A percentile compares a stretch with the other conserved stretches of the same genome.
Conservation (phyloP, 2,113 vertebrate species). For the Chrysemys picta region DNA sequence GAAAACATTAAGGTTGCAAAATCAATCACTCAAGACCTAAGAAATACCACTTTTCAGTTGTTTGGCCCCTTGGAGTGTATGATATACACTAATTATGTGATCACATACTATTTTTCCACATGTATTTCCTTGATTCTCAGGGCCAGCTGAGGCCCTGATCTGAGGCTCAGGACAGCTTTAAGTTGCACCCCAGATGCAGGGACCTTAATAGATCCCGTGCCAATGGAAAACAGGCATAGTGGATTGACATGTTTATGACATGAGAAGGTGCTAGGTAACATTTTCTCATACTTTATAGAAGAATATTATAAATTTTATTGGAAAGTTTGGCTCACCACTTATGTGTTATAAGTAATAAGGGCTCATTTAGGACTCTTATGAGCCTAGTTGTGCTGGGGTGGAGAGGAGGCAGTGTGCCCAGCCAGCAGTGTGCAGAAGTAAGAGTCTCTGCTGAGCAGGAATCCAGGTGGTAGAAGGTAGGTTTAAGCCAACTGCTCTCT, state of each 20-base stretch:
- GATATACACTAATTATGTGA: not conserved
- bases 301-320: not conserved
- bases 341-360: not conserved
- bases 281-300: not conserved
- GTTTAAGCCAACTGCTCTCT: not conserved
- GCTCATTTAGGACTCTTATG: not conserved
- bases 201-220: rapidly evolving
- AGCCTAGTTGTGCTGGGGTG: not conserved
- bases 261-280: not conserved
- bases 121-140: not conserved
- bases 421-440: not conserved
- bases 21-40: not conserved
- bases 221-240: rapidly evolving
- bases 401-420: rapidly evolving
- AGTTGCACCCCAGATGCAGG: not conserved
- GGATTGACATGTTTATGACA: not conserved
- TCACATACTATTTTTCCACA: not conserved
- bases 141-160: not conserved
- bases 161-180: not conserved
- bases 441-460: not conserved
- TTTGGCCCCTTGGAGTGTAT: not conserved
- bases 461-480: not conserved
- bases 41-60: not conserved
- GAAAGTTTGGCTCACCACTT: not conserved
- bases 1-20: not conserved